Conservation (phyloP, 35 echinoderm and acorn worm species). For the Heliocidaris tuberculata region DNA sequence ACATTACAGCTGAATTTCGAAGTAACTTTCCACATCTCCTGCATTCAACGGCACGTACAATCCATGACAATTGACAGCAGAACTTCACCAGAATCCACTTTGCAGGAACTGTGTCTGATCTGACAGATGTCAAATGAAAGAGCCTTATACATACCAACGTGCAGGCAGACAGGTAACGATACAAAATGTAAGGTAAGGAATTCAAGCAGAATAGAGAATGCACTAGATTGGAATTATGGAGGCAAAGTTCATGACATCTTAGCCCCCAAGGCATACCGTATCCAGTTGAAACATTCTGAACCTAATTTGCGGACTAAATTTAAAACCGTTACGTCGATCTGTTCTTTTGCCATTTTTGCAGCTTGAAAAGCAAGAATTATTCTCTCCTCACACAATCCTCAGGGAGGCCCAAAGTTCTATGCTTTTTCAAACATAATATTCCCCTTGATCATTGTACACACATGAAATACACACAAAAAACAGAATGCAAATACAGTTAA, state of each 20-base stretch:
- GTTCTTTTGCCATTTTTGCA: background rate
- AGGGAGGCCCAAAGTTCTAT: background rate
- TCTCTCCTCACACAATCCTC: background rate
- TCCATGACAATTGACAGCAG: background rate
- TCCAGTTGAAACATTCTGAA: constrained; percentile 10
- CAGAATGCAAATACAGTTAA: background rate
- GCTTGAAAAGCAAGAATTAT: background rate
- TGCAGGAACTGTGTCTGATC: background rate
- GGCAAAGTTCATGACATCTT: constrained; percentile 9
- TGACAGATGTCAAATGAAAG: background rate
- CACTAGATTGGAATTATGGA: background rate
- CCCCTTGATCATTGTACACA: background rate
- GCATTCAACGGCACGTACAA: background rate
- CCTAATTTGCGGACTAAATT: background rate
- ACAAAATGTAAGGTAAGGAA: background rate
- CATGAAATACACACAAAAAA: background rate
- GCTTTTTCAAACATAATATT: background rate
- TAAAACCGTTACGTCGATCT: background rate
- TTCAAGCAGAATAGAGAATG: background rate
- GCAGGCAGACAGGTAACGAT: background rate
- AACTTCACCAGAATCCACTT: background rate
- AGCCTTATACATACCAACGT: background rate
- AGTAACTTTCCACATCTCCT: background rate
- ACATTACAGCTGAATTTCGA: background rate
- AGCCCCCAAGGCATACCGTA: background rate